Percentiles rank a stretch among this genome's conserved stretches.
These are phyloP conservation scores for Ammodramus savannarum DNA, from an alignment of 2,113 vertebrate species.

Conservation along the genomic window DNA sequence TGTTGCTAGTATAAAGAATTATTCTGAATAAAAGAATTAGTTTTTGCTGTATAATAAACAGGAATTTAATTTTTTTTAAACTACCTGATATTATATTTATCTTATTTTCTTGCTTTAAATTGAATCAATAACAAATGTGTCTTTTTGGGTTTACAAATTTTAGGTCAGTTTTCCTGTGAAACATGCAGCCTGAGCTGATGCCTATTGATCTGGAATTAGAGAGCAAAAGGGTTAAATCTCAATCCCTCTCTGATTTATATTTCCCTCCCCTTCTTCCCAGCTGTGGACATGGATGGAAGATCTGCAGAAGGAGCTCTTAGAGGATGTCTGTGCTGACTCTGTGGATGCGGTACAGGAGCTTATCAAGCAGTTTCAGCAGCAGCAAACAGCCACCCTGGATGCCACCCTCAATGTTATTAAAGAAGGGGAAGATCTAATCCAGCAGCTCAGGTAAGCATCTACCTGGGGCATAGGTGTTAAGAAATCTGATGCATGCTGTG, in stretches of 20 bases:
- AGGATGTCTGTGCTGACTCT: constrained; percentile 93
- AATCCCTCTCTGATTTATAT: constrained; percentile 43
- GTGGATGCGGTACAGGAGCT: constrained; percentile 96
- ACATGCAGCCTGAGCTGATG: not conserved
- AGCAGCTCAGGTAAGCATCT: constrained; percentile 91
- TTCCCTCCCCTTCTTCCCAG: constrained; percentile 74
- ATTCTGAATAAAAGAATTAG: not conserved
- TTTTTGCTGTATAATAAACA: not conserved
- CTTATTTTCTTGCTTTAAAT: not conserved
- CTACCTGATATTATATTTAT: not conserved
- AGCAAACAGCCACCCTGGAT: constrained; percentile 94
- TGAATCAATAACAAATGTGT: not conserved
- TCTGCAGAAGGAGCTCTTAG: constrained; percentile 95
- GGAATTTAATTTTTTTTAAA: not conserved
- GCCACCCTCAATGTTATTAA: constrained; percentile 97
- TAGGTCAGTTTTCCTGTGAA: not conserved
- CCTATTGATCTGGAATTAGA: constrained; percentile 53
- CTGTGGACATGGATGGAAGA: constrained; percentile 99
- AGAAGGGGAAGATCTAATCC: constrained; percentile 96
- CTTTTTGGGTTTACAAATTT: not conserved
- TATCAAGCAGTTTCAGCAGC: constrained; percentile 98
- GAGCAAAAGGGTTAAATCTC: constrained; percentile 59
- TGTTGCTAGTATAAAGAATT: not conserved
- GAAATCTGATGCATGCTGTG: not conserved
- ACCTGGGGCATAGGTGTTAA: constrained; percentile 41